Evolutionary conservation across 2,888 invertebrate species (phyloP).

Genomic region (Synanthedon formicaeformis): DNA sequence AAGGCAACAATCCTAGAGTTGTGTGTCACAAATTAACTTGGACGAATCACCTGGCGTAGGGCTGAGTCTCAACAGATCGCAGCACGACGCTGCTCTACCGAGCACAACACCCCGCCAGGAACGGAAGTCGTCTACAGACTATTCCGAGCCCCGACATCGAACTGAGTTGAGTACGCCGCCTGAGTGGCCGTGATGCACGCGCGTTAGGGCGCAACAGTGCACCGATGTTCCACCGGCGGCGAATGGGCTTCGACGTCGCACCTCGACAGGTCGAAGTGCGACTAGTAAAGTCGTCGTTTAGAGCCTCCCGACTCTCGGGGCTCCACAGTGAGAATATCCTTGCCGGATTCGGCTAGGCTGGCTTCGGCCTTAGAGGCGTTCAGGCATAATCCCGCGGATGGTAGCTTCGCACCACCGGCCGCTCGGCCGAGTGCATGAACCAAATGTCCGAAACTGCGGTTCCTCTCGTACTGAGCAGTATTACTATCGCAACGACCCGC

Average conservation of each 20-base stretch:
- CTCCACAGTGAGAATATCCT: neutral
- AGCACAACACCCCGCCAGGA: too few relatives aligned
- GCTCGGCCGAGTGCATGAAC: neutral
- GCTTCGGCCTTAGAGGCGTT: neutral
- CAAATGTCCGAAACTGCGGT: constrained; percentile 70
- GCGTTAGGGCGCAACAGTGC: too few relatives aligned
- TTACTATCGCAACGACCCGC: constrained; percentile 51
- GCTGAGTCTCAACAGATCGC: constrained; percentile 74
- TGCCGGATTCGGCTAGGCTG: neutral
- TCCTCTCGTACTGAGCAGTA: constrained; percentile 25
- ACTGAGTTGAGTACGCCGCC: too few relatives aligned
- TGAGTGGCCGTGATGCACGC: too few relatives aligned
- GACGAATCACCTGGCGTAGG: constrained; percentile 28
- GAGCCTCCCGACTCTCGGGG: constrained; percentile 44
- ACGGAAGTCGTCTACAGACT: constrained; percentile 24
- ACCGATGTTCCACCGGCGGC: too few relatives aligned
- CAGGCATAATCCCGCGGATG: neutral
- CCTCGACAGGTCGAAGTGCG: too few relatives aligned
- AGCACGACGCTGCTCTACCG: constrained; percentile 19
- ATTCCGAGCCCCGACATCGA: constrained; percentile 57
- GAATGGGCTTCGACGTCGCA: too few relatives aligned
- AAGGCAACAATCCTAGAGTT: too few relatives aligned
- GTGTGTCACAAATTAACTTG: constrained; percentile 2
- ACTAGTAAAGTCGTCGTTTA: constrained; percentile 9
- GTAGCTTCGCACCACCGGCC: neutral